Evolutionary conservation across 2,797 vertebrate genomes (phyloP).

Genomic region (Amniataba percoides): DNA sequence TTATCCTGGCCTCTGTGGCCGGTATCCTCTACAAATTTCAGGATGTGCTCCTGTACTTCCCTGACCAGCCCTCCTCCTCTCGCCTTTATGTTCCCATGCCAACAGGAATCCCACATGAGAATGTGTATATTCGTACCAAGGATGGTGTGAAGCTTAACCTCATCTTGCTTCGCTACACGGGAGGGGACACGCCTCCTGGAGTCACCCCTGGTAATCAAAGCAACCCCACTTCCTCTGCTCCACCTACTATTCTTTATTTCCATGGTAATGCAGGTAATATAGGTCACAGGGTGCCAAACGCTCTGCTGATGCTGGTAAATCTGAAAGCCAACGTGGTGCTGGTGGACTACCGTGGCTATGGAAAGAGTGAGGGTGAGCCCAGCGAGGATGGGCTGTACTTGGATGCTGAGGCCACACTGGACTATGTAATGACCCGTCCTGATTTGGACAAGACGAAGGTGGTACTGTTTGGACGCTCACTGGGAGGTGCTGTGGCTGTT

Average conservation of each 20-base stretch:
- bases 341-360: conserved; percentile 97
- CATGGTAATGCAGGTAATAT: conserved; percentile 98
- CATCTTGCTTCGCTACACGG: conserved; percentile 95
- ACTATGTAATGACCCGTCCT: conserved; percentile 96
- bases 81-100: conserved; percentile 98
- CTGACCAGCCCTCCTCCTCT: conserved; percentile 97
- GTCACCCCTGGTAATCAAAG: conserved; percentile 79
- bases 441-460: conserved; percentile 98
- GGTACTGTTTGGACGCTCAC: conserved; percentile 96
- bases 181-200: conserved; percentile 83
- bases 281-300: conserved; percentile 96
- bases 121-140: conserved; percentile 95
- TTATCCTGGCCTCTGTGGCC: conserved; percentile 94
- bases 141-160: conserved; percentile 97
- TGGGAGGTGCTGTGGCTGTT: conserved; percentile 96
- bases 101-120: conserved; percentile 97
- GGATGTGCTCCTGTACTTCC: conserved; percentile 97
- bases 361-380: conserved; percentile 97
- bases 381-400: conserved; percentile 94
- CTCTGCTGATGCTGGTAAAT: conserved; percentile 98
- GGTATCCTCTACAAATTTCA: conserved; percentile 98
- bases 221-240: conserved; percentile 79
- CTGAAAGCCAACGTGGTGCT: conserved; percentile 96
- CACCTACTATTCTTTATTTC: conserved; percentile 97
- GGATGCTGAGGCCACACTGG: conserved; percentile 95